Percentiles rank a stretch among this genome's conserved stretches.
These are phyloP conservation scores for Brienomyrus longianalis DNA, from an alignment of 2,113 vertebrate genomes.

Conservation along the genomic window DNA sequence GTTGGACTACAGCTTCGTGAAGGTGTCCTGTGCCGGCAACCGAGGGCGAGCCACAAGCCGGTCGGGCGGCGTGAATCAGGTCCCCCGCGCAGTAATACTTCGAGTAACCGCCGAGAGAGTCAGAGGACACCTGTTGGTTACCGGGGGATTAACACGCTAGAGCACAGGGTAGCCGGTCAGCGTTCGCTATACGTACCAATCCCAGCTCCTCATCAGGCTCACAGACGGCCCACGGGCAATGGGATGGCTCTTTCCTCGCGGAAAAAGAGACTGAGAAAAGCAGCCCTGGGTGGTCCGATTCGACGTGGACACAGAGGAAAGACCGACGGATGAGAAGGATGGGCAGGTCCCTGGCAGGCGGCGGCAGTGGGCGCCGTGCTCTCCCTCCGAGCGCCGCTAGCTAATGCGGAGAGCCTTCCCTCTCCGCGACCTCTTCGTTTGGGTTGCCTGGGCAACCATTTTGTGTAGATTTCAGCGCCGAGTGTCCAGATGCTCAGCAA, in stretches of 20 bases:
- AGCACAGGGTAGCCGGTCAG: neutral
- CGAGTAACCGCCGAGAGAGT: neutral
- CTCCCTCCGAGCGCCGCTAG: constrained; percentile 1
- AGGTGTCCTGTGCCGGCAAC: neutral
- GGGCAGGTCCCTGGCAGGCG: neutral
- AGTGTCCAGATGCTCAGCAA: constrained; percentile 47
- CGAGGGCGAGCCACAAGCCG: neutral
- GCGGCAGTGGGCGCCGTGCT: neutral
- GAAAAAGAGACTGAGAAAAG: neutral
- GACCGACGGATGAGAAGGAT: neutral
- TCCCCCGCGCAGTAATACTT: neutral
- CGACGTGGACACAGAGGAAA: neutral
- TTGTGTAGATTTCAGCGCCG: constrained; percentile 53
- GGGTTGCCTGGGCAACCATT: constrained; percentile 67
- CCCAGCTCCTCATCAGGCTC: neutral
- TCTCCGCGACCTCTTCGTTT: constrained; percentile 46
- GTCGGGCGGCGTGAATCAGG: neutral
- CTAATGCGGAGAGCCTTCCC: constrained; percentile 36
- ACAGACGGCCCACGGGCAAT: neutral
- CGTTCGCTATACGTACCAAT: neutral
- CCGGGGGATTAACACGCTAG: neutral
- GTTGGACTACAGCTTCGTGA: neutral
- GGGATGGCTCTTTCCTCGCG: neutral
- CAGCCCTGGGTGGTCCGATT: neutral
- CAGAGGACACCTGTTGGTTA: neutral